Percentiles rank a stretch among this genome's conserved stretches.
phyloP scores from a whole-genome alignment of 2,888 invertebrate species.

The Marasmarcha lunaedactyla region DNA sequence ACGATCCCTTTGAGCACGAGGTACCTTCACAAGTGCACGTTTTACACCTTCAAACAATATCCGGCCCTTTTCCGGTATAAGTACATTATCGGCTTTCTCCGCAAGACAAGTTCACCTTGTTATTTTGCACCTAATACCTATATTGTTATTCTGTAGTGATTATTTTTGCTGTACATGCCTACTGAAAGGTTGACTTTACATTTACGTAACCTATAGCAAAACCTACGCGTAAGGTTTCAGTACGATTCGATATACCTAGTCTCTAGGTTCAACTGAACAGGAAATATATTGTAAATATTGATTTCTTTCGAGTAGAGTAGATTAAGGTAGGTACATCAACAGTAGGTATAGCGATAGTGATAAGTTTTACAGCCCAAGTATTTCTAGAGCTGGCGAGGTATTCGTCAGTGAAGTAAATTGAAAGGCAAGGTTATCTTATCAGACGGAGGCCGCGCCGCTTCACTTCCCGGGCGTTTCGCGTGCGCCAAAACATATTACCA shows the following conservation, averaged over 20 bases:
- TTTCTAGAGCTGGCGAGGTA: slow-evolving; percentile 23
- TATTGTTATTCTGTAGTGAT: not conserved
- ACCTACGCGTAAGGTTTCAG: not conserved
- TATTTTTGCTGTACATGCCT: not conserved
- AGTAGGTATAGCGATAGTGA: slow-evolving; percentile 10
- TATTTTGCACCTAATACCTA: not conserved
- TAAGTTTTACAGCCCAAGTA: slow-evolving; percentile 31
- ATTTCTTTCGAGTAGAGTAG: no score
- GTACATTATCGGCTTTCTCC: slow-evolving; percentile 7
- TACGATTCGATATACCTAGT: not conserved
- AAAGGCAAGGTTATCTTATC: slow-evolving; percentile 70
- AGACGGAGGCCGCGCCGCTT: slow-evolving; percentile 30
- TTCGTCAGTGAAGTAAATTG: slow-evolving; percentile 50
- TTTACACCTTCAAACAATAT: slow-evolving; percentile 17
- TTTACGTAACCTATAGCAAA: not conserved
- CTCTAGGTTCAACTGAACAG: not conserved
- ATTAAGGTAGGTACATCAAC: not conserved
- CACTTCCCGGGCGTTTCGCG: slow-evolving; percentile 19
- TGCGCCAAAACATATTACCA: slow-evolving; percentile 13
- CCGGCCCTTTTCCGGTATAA: slow-evolving; percentile 6
- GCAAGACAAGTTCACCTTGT: slow-evolving; percentile 1
- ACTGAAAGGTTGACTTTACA: not conserved
- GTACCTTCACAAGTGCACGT: slow-evolving; percentile 29
- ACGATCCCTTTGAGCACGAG: slow-evolving; percentile 64
- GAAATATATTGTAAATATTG: not conserved